phyloP scores from a whole-genome alignment of 2,797 vertebrate species.

The Lacerta bilineata region DNA sequence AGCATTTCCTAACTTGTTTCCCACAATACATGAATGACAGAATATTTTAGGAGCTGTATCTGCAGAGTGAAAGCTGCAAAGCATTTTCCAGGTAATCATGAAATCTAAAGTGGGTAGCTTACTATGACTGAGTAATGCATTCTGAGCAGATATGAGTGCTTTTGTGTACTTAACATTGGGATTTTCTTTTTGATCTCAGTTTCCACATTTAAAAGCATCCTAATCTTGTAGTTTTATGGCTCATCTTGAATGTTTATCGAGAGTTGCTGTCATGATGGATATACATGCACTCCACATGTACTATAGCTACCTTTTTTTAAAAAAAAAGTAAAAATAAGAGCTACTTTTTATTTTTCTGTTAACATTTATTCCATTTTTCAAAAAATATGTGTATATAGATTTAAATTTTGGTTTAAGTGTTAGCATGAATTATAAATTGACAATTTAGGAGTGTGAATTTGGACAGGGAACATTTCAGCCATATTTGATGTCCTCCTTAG shows the following conservation, averaged over 20 bases:
- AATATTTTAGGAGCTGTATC: slow-evolving; percentile 59
- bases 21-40: slow-evolving; percentile 65
- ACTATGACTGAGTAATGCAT: slow-evolving; percentile 61
- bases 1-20: slow-evolving; percentile 57
- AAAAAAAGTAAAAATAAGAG: slow-evolving; percentile 9
- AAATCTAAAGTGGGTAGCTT: slow-evolving; percentile 72
- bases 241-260: slow-evolving; percentile 64
- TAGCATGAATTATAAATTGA: background rate
- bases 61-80: slow-evolving; percentile 56
- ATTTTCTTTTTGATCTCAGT: slow-evolving; percentile 69
- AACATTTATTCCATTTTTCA: background rate
- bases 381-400: too few relatives aligned
- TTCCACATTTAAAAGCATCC: slow-evolving; percentile 46
- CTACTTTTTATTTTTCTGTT: background rate
- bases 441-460: background rate
- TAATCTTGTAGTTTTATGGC: slow-evolving; percentile 61
- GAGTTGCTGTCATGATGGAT: slow-evolving; percentile 35
- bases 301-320: background rate
- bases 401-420: background rate
- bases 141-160: slow-evolving; percentile 61
- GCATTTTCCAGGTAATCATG: slow-evolving; percentile 70
- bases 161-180: slow-evolving; percentile 65
- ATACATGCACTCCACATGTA: background rate
- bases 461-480: background rate
- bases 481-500: background rate